phyloP scores from a whole-genome alignment of 2,113 vertebrate species.

The Bombycilla garrulus region DNA sequence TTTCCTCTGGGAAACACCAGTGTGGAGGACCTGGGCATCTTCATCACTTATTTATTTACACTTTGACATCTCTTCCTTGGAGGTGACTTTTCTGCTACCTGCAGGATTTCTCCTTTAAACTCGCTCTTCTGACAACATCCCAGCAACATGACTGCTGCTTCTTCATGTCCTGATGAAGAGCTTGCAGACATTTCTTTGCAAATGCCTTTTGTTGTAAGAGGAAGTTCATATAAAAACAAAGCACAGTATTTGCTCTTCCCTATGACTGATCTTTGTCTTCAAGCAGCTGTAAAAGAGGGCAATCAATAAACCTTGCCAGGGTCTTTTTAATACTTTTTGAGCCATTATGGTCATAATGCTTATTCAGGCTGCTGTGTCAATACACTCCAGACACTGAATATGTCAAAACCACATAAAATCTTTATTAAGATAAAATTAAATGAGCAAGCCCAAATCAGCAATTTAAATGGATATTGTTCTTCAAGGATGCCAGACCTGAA shows the following conservation, averaged over 20 bases:
- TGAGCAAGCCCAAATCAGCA: not conserved
- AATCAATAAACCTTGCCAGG: constrained; percentile 18
- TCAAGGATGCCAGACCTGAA: constrained; percentile 1
- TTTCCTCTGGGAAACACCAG: not conserved
- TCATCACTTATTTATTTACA: not conserved
- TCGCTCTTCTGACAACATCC: not conserved
- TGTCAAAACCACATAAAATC: constrained; percentile 54
- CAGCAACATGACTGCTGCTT: not conserved
- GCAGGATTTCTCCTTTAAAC: not conserved
- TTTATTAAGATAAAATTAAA: constrained; percentile 59
- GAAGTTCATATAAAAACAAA: not conserved
- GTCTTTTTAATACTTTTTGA: constrained; percentile 3
- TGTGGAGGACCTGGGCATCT: not conserved
- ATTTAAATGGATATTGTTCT: constrained; percentile 10
- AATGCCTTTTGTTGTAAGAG: not conserved
- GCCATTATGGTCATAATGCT: constrained; percentile 12
- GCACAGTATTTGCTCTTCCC: not conserved
- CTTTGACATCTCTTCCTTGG: not conserved
- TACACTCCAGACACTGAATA: not conserved
- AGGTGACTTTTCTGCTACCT: not conserved
- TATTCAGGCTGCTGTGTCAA: constrained; percentile 4
- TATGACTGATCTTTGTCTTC: not conserved
- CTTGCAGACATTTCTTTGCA: not conserved
- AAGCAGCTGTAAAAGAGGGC: not conserved
- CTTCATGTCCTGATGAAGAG: not conserved